phyloP scores from a whole-genome alignment of 2,113 vertebrate species.

The Enhydra lutris region DNA sequence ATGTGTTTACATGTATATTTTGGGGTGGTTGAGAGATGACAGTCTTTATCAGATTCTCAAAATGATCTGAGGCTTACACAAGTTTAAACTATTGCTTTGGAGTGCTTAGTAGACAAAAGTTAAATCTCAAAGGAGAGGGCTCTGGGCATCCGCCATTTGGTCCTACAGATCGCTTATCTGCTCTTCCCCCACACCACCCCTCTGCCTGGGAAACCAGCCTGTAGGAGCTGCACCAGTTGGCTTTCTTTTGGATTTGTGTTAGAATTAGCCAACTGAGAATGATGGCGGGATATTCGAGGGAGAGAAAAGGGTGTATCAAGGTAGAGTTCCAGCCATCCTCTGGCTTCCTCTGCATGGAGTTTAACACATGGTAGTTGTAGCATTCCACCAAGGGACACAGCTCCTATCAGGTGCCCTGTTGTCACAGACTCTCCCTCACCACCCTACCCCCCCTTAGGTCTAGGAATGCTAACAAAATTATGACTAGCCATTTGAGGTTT shows the following conservation, averaged over 20 bases:
- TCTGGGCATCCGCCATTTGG: rapidly evolving
- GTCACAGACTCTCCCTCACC: neutral
- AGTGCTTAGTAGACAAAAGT: neutral
- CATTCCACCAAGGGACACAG: neutral
- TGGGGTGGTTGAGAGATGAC: neutral
- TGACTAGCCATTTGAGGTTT: neutral
- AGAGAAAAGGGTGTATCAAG: neutral
- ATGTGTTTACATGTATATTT: neutral
- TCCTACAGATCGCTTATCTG: neutral
- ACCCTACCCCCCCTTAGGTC: neutral
- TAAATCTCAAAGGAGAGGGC: neutral
- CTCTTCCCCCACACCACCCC: neutral
- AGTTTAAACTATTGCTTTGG: neutral
- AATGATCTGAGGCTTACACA: neutral
- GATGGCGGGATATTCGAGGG: neutral
- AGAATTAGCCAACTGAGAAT: neutral
- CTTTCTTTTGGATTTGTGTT: neutral
- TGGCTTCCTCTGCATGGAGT: no score
- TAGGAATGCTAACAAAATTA: neutral
- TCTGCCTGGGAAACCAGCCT: neutral
- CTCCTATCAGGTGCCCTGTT: neutral
- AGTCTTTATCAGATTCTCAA: neutral
- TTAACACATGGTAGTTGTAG: neutral
- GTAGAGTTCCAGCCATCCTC: neutral
- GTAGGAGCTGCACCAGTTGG: rapidly evolving